phyloP scores from a whole-genome alignment of 1,140 invertebrate species.

The Steinernema khuongi region DNA sequence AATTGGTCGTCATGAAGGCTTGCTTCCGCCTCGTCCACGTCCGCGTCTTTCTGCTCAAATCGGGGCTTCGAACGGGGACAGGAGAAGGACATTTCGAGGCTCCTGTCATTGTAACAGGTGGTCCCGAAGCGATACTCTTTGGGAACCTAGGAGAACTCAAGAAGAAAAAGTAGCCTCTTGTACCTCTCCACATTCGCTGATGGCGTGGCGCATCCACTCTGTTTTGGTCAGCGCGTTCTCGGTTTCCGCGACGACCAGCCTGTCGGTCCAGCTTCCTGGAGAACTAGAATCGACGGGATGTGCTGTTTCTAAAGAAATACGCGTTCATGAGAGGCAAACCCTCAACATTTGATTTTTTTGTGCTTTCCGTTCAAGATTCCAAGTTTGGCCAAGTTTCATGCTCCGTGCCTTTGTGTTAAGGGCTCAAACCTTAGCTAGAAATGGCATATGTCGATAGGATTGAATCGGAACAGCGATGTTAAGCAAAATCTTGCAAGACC shows the following conservation, averaged over 20 bases:
- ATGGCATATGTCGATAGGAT: too few relatives aligned
- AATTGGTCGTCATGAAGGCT: background rate
- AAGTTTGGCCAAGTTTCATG: too few relatives aligned
- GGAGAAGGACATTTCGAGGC: background rate
- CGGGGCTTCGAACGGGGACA: background rate
- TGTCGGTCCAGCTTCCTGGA: background rate
- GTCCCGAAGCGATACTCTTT: background rate
- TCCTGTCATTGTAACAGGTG: background rate
- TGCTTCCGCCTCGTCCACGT: background rate
- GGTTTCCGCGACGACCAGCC: background rate
- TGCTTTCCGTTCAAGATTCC: too few relatives aligned
- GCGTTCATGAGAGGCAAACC: background rate
- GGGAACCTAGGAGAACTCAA: background rate
- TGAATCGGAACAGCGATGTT: too few relatives aligned
- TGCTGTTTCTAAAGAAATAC: background rate
- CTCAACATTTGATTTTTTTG: too few relatives aligned
- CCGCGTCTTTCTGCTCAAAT: background rate
- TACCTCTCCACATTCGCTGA: background rate
- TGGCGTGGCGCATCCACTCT: background rate
- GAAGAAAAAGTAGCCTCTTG: background rate
- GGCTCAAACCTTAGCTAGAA: too few relatives aligned
- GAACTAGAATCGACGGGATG: background rate
- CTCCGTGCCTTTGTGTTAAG: too few relatives aligned
- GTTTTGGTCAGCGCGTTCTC: background rate
- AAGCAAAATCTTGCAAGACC: too few relatives aligned